These are phyloP conservation scores for Loriculus beryllinus DNA, from an alignment of 2,797 vertebrate genomes.

Conservation along the genomic window DNA sequence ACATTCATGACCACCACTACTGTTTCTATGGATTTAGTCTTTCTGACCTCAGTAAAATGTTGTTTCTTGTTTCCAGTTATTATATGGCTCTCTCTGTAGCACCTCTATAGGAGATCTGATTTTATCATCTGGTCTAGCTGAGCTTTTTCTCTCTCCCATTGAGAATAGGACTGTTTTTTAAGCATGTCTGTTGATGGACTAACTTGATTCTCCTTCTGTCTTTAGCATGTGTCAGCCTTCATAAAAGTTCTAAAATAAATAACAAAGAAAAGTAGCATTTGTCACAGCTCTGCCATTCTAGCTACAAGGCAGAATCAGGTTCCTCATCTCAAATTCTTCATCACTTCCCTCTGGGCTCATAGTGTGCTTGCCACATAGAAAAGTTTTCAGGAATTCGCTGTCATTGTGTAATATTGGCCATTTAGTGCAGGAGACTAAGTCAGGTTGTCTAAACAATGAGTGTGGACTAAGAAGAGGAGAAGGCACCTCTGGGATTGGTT, in stretches of 20 bases:
- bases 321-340: not conserved
- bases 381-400: slow-evolving; percentile 13
- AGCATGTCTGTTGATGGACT: not conserved
- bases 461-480: not conserved
- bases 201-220: not conserved
- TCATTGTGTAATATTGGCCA: not conserved
- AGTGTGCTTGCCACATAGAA: not conserved
- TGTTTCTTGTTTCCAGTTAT: not conserved
- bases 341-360: not conserved
- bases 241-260: not conserved
- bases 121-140: not conserved
- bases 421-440: not conserved
- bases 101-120: not conserved
- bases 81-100: not conserved
- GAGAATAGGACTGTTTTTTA: not conserved
- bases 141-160: not conserved
- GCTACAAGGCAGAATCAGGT: not conserved
- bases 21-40: not conserved
- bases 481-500: slow-evolving; percentile 34
- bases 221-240: not conserved
- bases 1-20: not conserved
- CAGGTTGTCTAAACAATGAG: not conserved
- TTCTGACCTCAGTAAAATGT: not conserved
- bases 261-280: not conserved
- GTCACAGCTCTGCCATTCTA: not conserved